phyloP scores from a whole-genome alignment of 1,140 invertebrate genomes.

The Archegozetes longisetosus region DNA sequence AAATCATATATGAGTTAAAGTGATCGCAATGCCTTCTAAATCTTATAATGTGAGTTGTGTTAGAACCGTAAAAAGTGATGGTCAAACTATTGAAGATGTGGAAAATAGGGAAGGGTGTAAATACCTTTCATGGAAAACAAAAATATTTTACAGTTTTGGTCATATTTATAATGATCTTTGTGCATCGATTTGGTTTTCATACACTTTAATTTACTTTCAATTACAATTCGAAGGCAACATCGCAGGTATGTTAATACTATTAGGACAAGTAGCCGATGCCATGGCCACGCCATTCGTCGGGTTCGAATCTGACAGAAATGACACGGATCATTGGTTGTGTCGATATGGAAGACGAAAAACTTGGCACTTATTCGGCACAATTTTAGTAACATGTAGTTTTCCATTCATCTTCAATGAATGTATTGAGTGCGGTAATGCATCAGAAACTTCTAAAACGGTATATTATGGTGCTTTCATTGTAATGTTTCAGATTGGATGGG shows the following conservation, averaged over 20 bases:
- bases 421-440: constrained; percentile 43
- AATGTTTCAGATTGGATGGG: constrained; percentile 95
- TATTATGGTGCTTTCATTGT: constrained; percentile 78
- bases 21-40: too few species aligned
- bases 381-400: constrained; percentile 61
- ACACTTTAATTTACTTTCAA: constrained; percentile 51
- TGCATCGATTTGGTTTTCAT: constrained; percentile 50
- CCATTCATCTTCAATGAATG: constrained; percentile 79
- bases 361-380: constrained; percentile 77
- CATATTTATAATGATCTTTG: constrained; percentile 89
- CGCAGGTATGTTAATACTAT: constrained; percentile 58
- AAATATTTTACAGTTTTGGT: constrained; percentile 50
- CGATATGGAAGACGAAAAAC: constrained; percentile 67
- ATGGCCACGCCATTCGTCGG: constrained; percentile 76
- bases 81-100: not conserved
- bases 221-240: constrained; percentile 31
- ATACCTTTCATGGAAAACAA: constrained; percentile 15
- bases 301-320: constrained; percentile 58
- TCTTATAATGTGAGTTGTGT: too few species aligned
- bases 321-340: constrained; percentile 36
- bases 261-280: constrained; percentile 78
- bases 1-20: too few species aligned
- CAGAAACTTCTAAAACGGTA: constrained; percentile 55
- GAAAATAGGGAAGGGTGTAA: not conserved
- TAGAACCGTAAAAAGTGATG: not conserved